Evolutionary conservation across 1,140 invertebrate genomes (phyloP), one percentile per base, ranked within the genome.

Genomic region (Pseudomyrmex sp.): DNA sequence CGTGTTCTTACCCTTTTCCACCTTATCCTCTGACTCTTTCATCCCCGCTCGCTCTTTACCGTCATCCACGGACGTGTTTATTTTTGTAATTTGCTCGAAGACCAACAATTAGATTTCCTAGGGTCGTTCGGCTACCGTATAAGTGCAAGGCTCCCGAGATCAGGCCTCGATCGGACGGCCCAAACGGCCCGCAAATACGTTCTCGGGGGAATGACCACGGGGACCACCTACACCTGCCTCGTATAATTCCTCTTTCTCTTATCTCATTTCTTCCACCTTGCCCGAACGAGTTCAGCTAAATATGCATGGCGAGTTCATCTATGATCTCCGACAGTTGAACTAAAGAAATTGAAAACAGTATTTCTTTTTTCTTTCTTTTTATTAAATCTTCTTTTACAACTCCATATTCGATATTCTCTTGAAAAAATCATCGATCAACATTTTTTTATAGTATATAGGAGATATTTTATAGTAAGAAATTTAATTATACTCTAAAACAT

Each of bases 41-140:
- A 58, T 26, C 62, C 59, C 88, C 72, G 86, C 54, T 80, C 54
- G 56, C 75, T 70, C 13, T 75, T 70, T 48, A 3, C 62, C 69
- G 73, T 56, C 72, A 18, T 72, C 48, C 73, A 69, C 76, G 83
- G 75, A 89, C 89, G 89, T 93, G 92, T 94, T 94, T 94, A 93
- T 94, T 94, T 94, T 94, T 94, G 92, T 91, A 94, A 94, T 94
- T 94, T 94, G 88, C 88, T 90, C 91, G 91, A 93, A 93, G 89
- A 92, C 92, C 91, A 90, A 93, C 93, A 93, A 94, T 94, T 94
- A 94, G 93, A 94, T 94, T 94, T 93, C 83, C 90, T 88, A 88
- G 85, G 85, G 85, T 91, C 88, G 88, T 92, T 93, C 90, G 91
- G 92, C 94, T 94, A 94, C 93, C 89, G 93, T 94, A 92, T 94